phyloP scores from a whole-genome alignment of 2,113 vertebrate species.

The Crotalus horridus region DNA sequence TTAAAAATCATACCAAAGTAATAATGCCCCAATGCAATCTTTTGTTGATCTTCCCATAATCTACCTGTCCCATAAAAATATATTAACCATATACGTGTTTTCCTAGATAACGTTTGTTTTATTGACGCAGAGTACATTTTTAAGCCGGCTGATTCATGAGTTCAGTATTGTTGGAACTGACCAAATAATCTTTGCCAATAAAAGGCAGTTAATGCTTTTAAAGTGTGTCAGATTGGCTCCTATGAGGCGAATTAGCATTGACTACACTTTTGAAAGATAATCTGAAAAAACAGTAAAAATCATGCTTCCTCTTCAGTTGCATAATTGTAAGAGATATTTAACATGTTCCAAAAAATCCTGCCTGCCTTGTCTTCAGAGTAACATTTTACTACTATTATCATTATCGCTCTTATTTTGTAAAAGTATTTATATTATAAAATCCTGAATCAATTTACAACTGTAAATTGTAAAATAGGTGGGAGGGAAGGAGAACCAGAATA shows the following conservation, averaged over 20 bases:
- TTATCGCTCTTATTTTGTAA: neutral
- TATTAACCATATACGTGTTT: conserved; percentile 3
- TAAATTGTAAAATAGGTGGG: neutral
- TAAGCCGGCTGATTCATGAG: conserved; percentile 25
- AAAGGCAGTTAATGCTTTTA: neutral
- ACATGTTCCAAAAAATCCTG: neutral
- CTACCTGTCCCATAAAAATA: neutral
- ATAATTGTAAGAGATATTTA: neutral
- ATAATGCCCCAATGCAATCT: conserved; percentile 3
- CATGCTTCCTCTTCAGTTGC: neutral
- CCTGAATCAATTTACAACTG: neutral
- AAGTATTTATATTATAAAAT: neutral
- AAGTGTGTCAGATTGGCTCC: neutral
- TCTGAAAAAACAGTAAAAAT: neutral
- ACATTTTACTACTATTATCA: neutral
- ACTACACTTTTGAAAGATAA: neutral
- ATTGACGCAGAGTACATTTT: conserved; percentile 7
- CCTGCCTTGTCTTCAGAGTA: neutral
- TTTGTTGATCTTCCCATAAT: neutral
- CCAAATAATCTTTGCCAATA: neutral
- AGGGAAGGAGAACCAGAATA: neutral
- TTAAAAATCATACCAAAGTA: neutral
- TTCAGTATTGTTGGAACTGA: conserved; percentile 17
- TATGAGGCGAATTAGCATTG: neutral
- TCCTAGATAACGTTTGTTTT: conserved; percentile 21